Percentiles rank a stretch among this genome's conserved stretches.
These are phyloP conservation scores for Criorhina ranunculi DNA, from an alignment of 2,888 invertebrate genomes.

Conservation along the genomic window DNA sequence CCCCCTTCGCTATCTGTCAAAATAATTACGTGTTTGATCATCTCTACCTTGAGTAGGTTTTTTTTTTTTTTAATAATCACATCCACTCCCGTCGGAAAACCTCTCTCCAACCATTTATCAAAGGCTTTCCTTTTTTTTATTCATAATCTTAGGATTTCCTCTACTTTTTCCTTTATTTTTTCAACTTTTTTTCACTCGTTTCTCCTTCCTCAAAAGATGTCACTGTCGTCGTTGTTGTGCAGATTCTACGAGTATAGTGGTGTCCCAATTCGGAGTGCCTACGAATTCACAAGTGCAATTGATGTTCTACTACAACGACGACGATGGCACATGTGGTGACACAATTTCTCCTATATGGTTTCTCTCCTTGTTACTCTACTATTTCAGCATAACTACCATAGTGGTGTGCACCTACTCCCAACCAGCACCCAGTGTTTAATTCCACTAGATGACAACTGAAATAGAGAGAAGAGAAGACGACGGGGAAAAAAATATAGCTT, in stretches of 20 bases:
- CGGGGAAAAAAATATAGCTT: neutral
- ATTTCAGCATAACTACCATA: conserved; percentile 19
- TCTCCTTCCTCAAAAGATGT: conserved; percentile 66
- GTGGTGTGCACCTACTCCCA: conserved; percentile 26
- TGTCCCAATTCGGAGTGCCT: conserved; percentile 68
- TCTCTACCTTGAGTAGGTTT: neutral
- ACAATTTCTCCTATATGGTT: conserved; percentile 71
- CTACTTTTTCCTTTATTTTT: conserved; percentile 13
- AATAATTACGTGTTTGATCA: conserved; percentile 30
- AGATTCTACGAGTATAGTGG: conserved; percentile 28
- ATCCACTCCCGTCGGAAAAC: conserved; percentile 23
- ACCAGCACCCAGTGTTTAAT: conserved; percentile 51
- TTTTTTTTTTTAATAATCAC: conserved; percentile 24
- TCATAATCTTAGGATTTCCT: conserved; percentile 64
- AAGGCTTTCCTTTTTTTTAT: conserved; percentile 51
- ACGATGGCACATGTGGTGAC: conserved; percentile 53
- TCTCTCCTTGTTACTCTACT: conserved; percentile 55
- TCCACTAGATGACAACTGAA: conserved; percentile 61
- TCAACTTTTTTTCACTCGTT: conserved; percentile 34
- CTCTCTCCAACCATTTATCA: conserved; percentile 57
- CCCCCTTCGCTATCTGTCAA: conserved; percentile 29
- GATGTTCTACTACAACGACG: conserved; percentile 47
- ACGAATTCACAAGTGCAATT: conserved; percentile 67
- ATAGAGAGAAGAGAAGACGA: conserved; percentile 5
- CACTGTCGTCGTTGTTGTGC: conserved; percentile 55